Base-by-base conservation (phyloP, 2,113 vertebrate genomes). In the Trogon melanurus region DNA sequence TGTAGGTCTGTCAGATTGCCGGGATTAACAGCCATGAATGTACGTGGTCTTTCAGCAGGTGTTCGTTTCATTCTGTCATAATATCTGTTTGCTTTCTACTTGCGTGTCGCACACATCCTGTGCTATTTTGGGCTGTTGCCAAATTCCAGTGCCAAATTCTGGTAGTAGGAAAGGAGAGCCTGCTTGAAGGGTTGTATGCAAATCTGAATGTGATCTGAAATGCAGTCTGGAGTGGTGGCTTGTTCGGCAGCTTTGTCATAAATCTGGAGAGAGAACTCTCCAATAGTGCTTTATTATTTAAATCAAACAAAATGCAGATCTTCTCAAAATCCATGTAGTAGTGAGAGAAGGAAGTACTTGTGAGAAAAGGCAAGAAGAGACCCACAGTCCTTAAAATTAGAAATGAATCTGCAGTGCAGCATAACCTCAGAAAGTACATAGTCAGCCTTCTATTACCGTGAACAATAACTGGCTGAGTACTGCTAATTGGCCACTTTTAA, bases 61-160 rank as follows among this genome's bases (percentile, higher is more conserved):
- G 93, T 93, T 96, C 91, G 53, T 85, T 93, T 96, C 89, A 94
- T 96, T 94, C 91, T 88, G 89, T 92, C 89, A 56, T 91, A 83
- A 36, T 95, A 89, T 91, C 92, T 81, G 48, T 84, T 95, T 95
- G 86, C 96, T 94, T 96, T 89, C 93, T 89, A 19, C 93, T 92
- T 72, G 30, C 60, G 41, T 96, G 91, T 96, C 94, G 62, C 66
- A 62, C 75, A 44, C 81, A 91, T 96, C 95, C 89, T 96, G 81
- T 93, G 93, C 91, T 96, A 66, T 95, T 88, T 89, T 95, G 95
- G 91, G 80, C 80, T 72, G 32, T 71, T 92, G 89, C 96, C 96
- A 92, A 62, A 89, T 93, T 95, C 88, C 83, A 62, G 0, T 92
- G 96, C 94, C 92, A 95, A 85, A 92, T 91, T 92, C 61, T 94